Evolutionary conservation across 1,140 invertebrate species (phyloP), one percentile per base, ranked within the genome.

Genomic region (Drosophila kikkawai): DNA sequence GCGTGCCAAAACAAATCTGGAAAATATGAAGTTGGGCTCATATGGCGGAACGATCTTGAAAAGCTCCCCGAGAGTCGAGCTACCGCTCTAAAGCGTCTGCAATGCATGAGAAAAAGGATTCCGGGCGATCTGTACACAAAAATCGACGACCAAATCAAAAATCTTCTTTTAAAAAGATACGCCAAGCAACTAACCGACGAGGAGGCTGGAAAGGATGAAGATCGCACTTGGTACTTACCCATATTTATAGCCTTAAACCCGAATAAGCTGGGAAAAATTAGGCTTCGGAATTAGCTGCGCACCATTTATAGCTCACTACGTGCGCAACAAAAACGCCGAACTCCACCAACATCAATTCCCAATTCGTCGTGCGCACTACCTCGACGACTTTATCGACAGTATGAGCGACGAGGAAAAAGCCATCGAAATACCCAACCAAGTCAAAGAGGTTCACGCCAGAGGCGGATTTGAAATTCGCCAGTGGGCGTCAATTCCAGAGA

Each of bases 161-260:
- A 45, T 44, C 4, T 59, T 17, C 11, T 59, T 26, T 2, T 17
- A 8, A 45, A 59, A 13, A 29, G 57, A 59, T 32, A 59, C 41
- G 41, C 57, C 17, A 32, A 8, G 22, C 26, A 58, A 58, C 57
- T 59, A n/a, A 19, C 57, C 12, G 41, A 59, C 39, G 39, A 59
- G 17, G 41, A 12, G 39, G 57, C 51, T 7, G n/a, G 12, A 8
- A 53, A 36, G 19, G 51, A 53, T 4, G 29, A 13, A 36, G 17
- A 17, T 53, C 51, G 32, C 29, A 19, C 51, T n/a, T 44, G 56
- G 37, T 58, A 58, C 39, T 32, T 58, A 42, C 39, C 39, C 12
- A 17, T 44, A 12, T 44, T 44, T 17, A 41, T 19, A 29, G 56
- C 29, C 11, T 12, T 29, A 29, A 58, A 44, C 39, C 37, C n/a